These are phyloP conservation scores for Platycheirus albimanus DNA, from an alignment of 2,888 invertebrate genomes.

Conservation along the genomic window DNA sequence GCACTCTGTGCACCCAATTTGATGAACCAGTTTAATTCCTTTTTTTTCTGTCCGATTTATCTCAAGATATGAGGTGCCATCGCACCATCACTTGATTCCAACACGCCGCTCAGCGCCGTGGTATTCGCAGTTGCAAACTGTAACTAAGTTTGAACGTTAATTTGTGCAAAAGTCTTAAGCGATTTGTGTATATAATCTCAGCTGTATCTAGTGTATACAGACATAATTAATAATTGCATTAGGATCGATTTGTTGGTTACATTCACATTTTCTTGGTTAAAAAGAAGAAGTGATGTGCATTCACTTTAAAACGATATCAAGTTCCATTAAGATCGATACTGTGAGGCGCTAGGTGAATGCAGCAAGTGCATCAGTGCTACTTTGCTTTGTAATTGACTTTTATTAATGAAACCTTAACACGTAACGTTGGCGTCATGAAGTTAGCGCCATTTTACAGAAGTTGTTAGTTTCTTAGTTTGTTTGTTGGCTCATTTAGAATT, in stretches of 20 bases:
- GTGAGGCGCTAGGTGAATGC: slow-evolving; percentile 30
- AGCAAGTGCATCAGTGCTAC: neutral
- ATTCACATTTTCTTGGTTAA: slow-evolving; percentile 28
- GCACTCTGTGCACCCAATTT: slow-evolving; percentile 33
- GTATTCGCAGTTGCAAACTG: slow-evolving; percentile 39
- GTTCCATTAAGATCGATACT: slow-evolving; percentile 37
- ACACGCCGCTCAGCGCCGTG: too few species aligned
- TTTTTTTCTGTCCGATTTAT: slow-evolving; percentile 9
- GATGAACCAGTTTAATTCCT: slow-evolving; percentile 52
- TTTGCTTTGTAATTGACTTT: slow-evolving; percentile 38
- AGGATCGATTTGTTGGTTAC: slow-evolving; percentile 28
- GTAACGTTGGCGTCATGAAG: slow-evolving; percentile 11
- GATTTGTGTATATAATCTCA: neutral
- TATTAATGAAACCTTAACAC: slow-evolving; percentile 58
- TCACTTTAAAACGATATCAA: slow-evolving; percentile 48
- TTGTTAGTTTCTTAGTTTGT: neutral
- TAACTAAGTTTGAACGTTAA: slow-evolving; percentile 40
- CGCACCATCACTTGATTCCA: neutral
- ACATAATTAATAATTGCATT: slow-evolving; percentile 50
- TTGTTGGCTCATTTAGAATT: too few species aligned
- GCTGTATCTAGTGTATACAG: neutral
- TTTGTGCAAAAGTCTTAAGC: slow-evolving; percentile 34
- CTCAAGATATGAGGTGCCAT: slow-evolving; percentile 8
- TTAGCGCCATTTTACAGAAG: neutral
- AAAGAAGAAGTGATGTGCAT: slow-evolving; percentile 23